A percentile compares a stretch with the other conserved stretches of the same genome.
phyloP scores from a whole-genome alignment of 2,797 vertebrate species.

The Sylvilagus floridanus region DNA sequence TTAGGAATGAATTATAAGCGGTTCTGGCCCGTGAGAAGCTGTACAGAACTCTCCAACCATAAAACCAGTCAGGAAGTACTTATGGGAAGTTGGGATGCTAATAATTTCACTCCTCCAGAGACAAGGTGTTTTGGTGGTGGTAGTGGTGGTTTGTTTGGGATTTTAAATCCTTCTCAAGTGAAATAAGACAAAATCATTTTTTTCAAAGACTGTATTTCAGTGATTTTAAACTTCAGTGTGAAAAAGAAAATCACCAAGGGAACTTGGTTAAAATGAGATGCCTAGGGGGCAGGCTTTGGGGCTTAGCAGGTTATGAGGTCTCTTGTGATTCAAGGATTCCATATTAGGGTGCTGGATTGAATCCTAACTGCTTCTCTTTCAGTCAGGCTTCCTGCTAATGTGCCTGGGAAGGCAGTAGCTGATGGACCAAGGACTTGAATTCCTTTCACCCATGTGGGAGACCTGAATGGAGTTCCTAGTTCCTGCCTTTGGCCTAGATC shows the following conservation, averaged over 20 bases:
- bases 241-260: conserved; percentile 27
- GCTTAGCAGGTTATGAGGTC: too few species aligned
- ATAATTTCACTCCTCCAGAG: conserved; percentile 36
- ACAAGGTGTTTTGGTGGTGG: not conserved
- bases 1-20: conserved; percentile 22
- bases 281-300: too few species aligned
- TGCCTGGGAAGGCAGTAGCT: too few species aligned
- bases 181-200: not conserved
- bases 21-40: not conserved
- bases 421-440: too few species aligned
- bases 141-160: not conserved
- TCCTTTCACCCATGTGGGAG: too few species aligned
- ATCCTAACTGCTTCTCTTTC: too few species aligned
- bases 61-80: conserved; percentile 47
- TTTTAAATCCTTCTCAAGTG: conserved; percentile 26
- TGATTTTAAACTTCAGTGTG: not conserved
- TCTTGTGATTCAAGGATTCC: too few species aligned
- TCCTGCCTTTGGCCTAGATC: too few species aligned
- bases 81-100: conserved; percentile 11
- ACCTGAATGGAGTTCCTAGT: too few species aligned
- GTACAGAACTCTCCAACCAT: conserved; percentile 29
- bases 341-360: too few species aligned
- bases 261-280: conserved; percentile 13
- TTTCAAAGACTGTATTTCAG: conserved; percentile 19
- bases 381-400: too few species aligned